Percentiles rank a stretch among this genome's conserved stretches.
phyloP scores from a whole-genome alignment of 2,888 invertebrate genomes.

The Tromatobia lineatoria region DNA sequence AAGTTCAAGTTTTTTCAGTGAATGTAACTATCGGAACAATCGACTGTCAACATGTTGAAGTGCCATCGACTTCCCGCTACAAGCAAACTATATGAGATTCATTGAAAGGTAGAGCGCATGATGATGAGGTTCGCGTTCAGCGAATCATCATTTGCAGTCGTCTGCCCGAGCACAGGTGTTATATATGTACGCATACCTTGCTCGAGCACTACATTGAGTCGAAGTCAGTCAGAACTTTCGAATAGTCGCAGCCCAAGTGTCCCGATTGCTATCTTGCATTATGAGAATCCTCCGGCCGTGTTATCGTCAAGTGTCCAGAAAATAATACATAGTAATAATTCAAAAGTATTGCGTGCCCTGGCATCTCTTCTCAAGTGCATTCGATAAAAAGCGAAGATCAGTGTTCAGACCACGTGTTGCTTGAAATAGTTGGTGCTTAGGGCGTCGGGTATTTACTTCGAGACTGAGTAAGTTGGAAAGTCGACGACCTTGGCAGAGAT shows the following conservation, averaged over 20 bases:
- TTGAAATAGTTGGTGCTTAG: constrained; percentile 16
- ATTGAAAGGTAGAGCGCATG: not conserved
- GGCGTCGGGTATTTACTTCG: not conserved
- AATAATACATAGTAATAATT: constrained; percentile 22
- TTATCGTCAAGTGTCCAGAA: constrained; percentile 1
- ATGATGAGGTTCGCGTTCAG: not conserved
- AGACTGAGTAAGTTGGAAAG: constrained; percentile 74
- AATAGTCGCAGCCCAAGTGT: constrained; percentile 8
- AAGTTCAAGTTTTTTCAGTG: constrained; percentile 45
- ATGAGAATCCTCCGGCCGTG: not conserved
- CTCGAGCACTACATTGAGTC: not conserved
- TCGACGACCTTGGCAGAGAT: constrained; percentile 81
- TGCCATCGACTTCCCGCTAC: not conserved
- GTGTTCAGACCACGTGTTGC: constrained; percentile 49
- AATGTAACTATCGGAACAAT: constrained; percentile 18
- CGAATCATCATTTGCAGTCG: constrained; percentile 21
- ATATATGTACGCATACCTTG: not conserved
- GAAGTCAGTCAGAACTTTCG: constrained; percentile 35
- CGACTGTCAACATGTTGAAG: not conserved
- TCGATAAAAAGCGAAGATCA: constrained; percentile 55
- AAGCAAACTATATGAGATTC: not conserved
- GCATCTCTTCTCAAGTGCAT: constrained; percentile 44
- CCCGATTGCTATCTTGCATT: not conserved
- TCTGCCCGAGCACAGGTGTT: not conserved
- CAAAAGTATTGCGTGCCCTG: not conserved